Base-by-base conservation (phyloP, 2,797 vertebrate genomes). In the Thamnophis elegans region DNA sequence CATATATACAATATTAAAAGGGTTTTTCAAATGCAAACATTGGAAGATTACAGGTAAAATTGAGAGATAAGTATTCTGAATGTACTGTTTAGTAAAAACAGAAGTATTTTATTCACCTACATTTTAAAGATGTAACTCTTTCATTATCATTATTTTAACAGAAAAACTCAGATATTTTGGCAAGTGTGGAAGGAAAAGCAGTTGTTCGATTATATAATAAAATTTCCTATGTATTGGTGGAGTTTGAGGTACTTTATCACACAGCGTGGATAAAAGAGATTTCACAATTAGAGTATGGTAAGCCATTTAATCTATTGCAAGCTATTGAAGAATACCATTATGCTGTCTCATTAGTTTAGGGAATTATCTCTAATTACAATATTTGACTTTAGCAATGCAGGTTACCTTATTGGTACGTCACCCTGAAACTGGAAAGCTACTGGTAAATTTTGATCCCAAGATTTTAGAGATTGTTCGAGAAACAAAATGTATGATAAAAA, bases 391-490 rank as follows among this genome's bases (percentile, higher is more conserved):
- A 99, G 98, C 97, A 91, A 96, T 98, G 93, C 97, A 98, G 94
- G 94, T 96, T 85, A 97, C 98, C 0, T 95, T 98, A 93, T 95
- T 98, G 94, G 97, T 97, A 68, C 96, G 96, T 56, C 97, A 98
- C 95, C 98, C 98, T 93, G 95, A 95, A 92, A 98, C 97, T 4
- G 97, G 97, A 89, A 98, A 97, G 95, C 90, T 98, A 5, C 18
- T 98, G 22, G 96, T 98, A 92, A 98, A 98, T 97, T 98, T 98
- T 95, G 98, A 98, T 94, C 97, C 98, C 56, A 98, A 98, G 90
- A 97, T 99, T 94, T 93, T 93, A 88, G 98, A 98, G 94, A 93
- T 98, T 82, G 96, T 98, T 42, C 95, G 94, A 89, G 98, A 98
- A 94, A 97, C 98, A 0, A 98, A 98, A 94, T 98, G 97, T 94